Conservation (phyloP, 2,888 invertebrate species). For the Cheilosia grossa region DNA sequence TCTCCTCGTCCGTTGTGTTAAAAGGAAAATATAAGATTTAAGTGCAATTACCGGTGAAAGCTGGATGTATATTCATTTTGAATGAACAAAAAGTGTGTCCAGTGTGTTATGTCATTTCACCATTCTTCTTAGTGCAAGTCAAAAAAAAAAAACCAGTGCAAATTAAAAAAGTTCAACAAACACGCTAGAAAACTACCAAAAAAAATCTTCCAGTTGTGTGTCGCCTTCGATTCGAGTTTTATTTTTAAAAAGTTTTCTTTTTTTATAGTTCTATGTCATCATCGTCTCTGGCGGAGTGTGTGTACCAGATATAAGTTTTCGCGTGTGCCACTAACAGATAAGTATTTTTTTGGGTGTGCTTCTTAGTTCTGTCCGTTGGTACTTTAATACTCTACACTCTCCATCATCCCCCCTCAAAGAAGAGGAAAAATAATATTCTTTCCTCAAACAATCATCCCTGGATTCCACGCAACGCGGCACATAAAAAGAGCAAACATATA, state of each 20-base stretch:
- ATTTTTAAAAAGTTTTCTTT: constrained; percentile 3
- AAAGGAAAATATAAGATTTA: neutral
- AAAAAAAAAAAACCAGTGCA: neutral
- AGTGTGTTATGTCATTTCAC: constrained; percentile 69
- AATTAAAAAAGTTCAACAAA: too few species aligned
- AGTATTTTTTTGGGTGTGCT: constrained; percentile 40
- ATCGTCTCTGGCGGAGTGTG: constrained; percentile 20
- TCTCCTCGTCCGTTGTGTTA: constrained; percentile 2
- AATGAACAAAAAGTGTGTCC: constrained; percentile 15
- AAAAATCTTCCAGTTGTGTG: neutral
- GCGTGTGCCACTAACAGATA: constrained; percentile 35
- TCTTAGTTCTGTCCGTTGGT: constrained; percentile 19
- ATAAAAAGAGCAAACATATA: constrained; percentile 36
- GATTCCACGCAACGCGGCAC: constrained; percentile 63
- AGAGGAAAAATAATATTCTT: constrained; percentile 19
- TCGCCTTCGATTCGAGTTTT: constrained; percentile 7
- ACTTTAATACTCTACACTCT: constrained; percentile 17
- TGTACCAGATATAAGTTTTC: constrained; percentile 23
- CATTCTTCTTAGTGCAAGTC: constrained; percentile 8
- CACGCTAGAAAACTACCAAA: neutral
- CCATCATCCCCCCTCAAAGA: constrained; percentile 27
- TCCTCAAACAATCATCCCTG: constrained; percentile 52
- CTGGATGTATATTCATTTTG: constrained; percentile 13
- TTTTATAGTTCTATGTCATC: constrained; percentile 41
- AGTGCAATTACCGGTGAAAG: constrained; percentile 51